Conservation (phyloP, 2,113 vertebrate species). For the Notothenia coriiceps region DNA sequence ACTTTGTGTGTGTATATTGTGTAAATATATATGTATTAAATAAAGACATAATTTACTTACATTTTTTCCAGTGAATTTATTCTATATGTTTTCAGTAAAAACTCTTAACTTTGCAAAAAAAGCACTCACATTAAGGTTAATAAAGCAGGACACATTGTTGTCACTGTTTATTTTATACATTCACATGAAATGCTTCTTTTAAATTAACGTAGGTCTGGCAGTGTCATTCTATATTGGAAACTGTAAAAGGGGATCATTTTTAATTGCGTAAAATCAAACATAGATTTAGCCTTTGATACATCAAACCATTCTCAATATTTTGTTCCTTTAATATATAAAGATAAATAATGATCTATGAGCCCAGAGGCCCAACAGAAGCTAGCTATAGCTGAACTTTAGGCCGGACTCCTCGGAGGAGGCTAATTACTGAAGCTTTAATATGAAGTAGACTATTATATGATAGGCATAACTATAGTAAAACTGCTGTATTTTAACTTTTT, state of each 20-base stretch:
- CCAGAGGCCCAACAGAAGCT: neutral
- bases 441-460: neutral
- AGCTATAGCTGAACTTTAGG: neutral
- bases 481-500: neutral
- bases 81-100: neutral
- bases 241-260: neutral
- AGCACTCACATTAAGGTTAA: neutral
- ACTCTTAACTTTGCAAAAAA: neutral
- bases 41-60: constrained; percentile 27
- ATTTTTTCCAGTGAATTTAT: constrained; percentile 1
- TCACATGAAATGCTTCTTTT: neutral
- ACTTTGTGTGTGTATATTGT: neutral
- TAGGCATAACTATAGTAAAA: neutral
- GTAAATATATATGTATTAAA: constrained; percentile 12
- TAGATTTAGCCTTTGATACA: no score
- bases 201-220: neutral
- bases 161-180: neutral
- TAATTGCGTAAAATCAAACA: neutral
- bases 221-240: neutral
- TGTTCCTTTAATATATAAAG: neutral
- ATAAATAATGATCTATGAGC: neutral
- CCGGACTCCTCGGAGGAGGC: neutral
- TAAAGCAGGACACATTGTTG: neutral
- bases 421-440: constrained; percentile 21
- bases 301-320: neutral